These are phyloP conservation scores for Lysiphlebus fabarum DNA, from an alignment of 1,140 invertebrate species.

Conservation along the genomic window DNA sequence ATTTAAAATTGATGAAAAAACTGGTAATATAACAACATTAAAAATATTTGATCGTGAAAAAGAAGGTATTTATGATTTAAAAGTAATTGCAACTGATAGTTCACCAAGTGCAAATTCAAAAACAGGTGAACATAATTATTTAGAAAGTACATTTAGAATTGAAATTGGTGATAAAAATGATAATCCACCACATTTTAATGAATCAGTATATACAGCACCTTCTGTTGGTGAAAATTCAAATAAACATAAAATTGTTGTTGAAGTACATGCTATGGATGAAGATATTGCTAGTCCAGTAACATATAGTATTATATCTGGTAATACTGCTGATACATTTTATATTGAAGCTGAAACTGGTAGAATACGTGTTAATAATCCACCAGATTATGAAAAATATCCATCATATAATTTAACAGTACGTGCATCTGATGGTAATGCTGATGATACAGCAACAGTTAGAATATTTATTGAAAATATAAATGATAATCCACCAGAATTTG, in stretches of 20 bases:
- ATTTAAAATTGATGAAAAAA: conserved; percentile 74
- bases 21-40: conserved; percentile 80
- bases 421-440: conserved; percentile 75
- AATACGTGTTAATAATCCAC: conserved; percentile 69
- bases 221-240: conserved; percentile 79
- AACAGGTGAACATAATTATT: conserved; percentile 67
- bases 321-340: conserved; percentile 72
- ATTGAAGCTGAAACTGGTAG: conserved; percentile 77
- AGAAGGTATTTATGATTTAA: conserved; percentile 76
- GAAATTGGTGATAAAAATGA: conserved; percentile 90
- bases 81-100: conserved; percentile 81
- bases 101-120: conserved; percentile 73
- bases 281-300: conserved; percentile 79
- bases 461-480: conserved; percentile 81
- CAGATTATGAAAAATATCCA: conserved; percentile 84
- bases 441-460: conserved; percentile 71
- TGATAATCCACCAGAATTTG: conserved; percentile 77
- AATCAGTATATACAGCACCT: conserved; percentile 70
- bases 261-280: conserved; percentile 75
- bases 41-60: conserved; percentile 78
- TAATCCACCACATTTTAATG: conserved; percentile 77
- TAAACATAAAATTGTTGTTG: conserved; percentile 73
- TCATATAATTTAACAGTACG: conserved; percentile 73
- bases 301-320: conserved; percentile 77
- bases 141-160: conserved; percentile 76